Evolutionary conservation across 2,888 invertebrate species (phyloP).

Genomic region (Heliothis peltigera): DNA sequence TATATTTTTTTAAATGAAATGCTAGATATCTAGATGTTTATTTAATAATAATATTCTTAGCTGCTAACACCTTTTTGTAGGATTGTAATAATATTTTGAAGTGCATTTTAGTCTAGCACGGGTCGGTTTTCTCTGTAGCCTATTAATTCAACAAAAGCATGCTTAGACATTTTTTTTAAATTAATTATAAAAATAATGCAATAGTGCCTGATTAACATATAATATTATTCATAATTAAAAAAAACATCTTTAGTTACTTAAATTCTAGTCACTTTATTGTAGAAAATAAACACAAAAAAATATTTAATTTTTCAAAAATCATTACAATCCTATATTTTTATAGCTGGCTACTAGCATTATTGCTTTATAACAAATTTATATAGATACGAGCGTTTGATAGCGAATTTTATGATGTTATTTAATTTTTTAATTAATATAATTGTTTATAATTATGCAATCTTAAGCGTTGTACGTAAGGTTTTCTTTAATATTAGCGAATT

Average conservation of each 20-base stretch:
- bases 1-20: conserved; percentile 65
- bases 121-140: conserved; percentile 8
- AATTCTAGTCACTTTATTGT: conserved; percentile 34
- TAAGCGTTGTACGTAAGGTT: conserved; percentile 73
- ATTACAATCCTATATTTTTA: conserved; percentile 67
- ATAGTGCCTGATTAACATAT: conserved; percentile 33
- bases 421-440: conserved; percentile 70
- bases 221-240: conserved; percentile 5
- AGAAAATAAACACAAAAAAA: neutral
- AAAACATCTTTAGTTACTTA: conserved; percentile 18
- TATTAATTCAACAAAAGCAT: neutral
- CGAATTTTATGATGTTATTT: conserved; percentile 77
- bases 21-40: conserved; percentile 68
- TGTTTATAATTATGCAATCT: conserved; percentile 70
- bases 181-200: conserved; percentile 6
- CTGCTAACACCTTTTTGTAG: conserved; percentile 49
- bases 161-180: neutral
- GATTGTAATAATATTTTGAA: conserved; percentile 58
- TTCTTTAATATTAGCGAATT: conserved; percentile 70
- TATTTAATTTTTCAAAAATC: conserved; percentile 38
- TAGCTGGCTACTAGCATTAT: conserved; percentile 68
- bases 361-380: conserved; percentile 73
- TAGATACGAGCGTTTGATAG: conserved; percentile 78
- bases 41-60: conserved; percentile 61
- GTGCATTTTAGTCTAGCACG: conserved; percentile 26